Evolutionary conservation across 2,113 vertebrate species (phyloP), one percentile per base, ranked within the genome.

Genomic region (Ia io): DNA sequence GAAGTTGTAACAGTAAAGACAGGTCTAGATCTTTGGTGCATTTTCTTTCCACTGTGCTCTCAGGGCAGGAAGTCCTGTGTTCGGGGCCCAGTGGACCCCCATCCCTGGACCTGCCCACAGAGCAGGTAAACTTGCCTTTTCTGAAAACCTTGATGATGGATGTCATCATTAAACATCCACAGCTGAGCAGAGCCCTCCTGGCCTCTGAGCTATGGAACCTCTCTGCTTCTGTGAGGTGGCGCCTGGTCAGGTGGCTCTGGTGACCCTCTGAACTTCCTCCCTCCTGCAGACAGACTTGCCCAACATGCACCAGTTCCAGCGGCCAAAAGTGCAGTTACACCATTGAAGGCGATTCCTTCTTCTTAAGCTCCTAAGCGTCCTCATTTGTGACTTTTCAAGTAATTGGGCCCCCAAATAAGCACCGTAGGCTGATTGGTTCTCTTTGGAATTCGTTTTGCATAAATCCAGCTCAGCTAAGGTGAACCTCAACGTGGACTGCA

Each of bases 381-480:
- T 88, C 96, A 93, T 96, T 97, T 91, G 96, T 94, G 96, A 74
- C 88, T 96, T 98, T 96, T 90, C 87, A 96, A 93, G 84, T 77
- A 92, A 97, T 97, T 97, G 96, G 96, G 80, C 78, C 1, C 18
- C 67, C 96, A 88, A 86, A 95, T 83, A 97, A 96, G 78, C 85
- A 87, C 49, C 67, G 28, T 89, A 97, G 96, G 97, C 80, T 59
- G 65, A 90, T 84, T 73, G 93, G 84, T 93, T 96, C 63, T 94
- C 96, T 93, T 73, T 95, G 97, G 87, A 78, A 90, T 97, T 98
- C 95, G 56, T 97, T 98, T 96, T 94, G 87, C 90, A 96, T 98
- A 98, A 98, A 97, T 98, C 97, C 97, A 85, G 87, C 86, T 71
- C 88, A 89, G 84, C 70, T 97, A 95, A 97, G 86, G 96, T 96